Base-by-base conservation (phyloP, 2,797 vertebrate species). In the Furcifer pardalis region DNA sequence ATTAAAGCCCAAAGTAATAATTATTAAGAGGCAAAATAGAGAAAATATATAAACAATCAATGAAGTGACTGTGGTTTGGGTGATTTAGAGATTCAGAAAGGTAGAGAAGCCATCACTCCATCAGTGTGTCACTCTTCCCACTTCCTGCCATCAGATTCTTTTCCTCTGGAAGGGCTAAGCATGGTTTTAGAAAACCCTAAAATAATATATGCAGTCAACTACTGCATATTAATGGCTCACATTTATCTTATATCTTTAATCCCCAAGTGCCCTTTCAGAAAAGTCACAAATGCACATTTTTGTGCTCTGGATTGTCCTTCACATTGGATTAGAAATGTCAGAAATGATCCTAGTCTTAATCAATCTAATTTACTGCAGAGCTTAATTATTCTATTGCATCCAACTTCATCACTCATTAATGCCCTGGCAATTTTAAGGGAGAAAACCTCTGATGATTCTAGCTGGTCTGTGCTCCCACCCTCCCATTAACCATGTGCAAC, bases 261-360 rank as follows among this genome's bases (percentile, higher is more conserved):
- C 82, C 90, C 78, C 78, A 72, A 78, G 84, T 75, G 32, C 69
- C 65, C 75, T 92, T 90, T 86, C 82, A 87, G 78, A 79, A 92
- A 92, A 91, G 69, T 86, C 90, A 86, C 83, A 89, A 86, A 71
- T 5, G 59, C 73, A 52, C 8, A 79, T 90, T 91, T 87, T 78
- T 27, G 27, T 77, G 71, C 79, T 94, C 84, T 84, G 77, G 8
- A 32, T 79, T 91, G 86, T 93, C 81, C 84, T 93, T 93, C 87
- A 91, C 79, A 89, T 92, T 81, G n/a, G 81, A 90, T 88, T 93
- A 86, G 83, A 91, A 90, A 92, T 93, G 90, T 90, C 91, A 95
- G 68, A 88, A 75, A 88, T 81, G 86, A 92, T 91, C 42, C 63
- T 0, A 42, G 49, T 85, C 81, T 90, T 93, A 95, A 92, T 91